Base-by-base conservation (phyloP, 2,797 vertebrate genomes). In the Pseudochirops cupreus region DNA sequence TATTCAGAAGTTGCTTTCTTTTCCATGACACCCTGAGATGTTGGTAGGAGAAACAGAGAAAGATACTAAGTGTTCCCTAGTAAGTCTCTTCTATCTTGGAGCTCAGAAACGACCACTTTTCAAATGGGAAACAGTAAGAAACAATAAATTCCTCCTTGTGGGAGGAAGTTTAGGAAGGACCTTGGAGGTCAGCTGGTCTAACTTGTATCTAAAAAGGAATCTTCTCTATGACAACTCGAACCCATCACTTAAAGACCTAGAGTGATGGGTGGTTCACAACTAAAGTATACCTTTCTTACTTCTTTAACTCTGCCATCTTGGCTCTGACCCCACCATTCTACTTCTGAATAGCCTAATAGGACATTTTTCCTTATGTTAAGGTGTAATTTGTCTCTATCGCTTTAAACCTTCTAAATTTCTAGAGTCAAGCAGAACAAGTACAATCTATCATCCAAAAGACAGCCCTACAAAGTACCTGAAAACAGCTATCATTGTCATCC, bases 101-200 rank as follows among this genome's bases (percentile, higher is more conserved):
- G 21, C 74, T 96, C 46, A 94, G 62, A 92, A 58, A 16, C 94
- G 55, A 3, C 21, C 87, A 62, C 4, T 91, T 94, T 93, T 94
- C 16, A 90, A 6, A 33, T 57, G 53, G 82, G 4, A 56, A 62
- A 62, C 21, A 89, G 56, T 0, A 4, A 26, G 12, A 74, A 54
- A 54, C 53, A 54, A 12, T 54, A 54, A 54, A 54, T 54, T 54
- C 53, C 53, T 54, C 53, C 53, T 54, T 54, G 53, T 11, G 53
- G 53, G 53, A 54, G 53, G 11, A 54, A 54, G 53, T 10, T 54
- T 54, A 54, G 53, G 53, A 54, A 1, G 53, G 39, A 6, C 1
- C 39, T 87, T 87, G 39, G 9, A 46, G 21, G 9, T 46, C 74
- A 46, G 50, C 74, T 87, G 46, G 74, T 87, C 39, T 50, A 50